These are phyloP conservation scores for Polyodon spathula DNA, from an alignment of 2,113 vertebrate genomes.

Conservation along the genomic window DNA sequence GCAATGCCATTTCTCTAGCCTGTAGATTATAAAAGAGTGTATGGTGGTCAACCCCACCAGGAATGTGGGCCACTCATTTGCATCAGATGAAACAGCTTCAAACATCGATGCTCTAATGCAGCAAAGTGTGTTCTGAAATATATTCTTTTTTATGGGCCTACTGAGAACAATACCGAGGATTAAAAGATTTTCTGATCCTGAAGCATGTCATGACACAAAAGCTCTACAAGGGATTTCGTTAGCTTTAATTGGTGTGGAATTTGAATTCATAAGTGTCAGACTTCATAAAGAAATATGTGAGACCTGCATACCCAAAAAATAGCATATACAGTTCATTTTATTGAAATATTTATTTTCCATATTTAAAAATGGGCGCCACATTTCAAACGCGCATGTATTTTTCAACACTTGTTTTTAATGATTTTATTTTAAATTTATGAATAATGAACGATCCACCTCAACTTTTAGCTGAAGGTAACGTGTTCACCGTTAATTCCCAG, in stretches of 20 bases:
- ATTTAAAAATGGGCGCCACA: no score
- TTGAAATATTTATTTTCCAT: no score
- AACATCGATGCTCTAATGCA: conserved; percentile 26
- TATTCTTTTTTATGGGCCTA: conserved; percentile 8
- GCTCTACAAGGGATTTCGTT: conserved; percentile 45
- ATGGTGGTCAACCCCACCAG: conserved; percentile 28
- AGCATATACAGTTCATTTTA: no score
- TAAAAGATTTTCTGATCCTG: conserved; percentile 45
- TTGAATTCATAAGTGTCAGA: conserved; percentile 9
- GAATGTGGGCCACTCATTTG: conserved; percentile 40
- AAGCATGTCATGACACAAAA: conserved; percentile 39
- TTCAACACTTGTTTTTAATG: no score
- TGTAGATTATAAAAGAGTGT: conserved; percentile 38
- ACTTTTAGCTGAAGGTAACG: no score
- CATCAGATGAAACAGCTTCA: conserved; percentile 33
- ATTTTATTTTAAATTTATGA: no score
- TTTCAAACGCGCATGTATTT: no score
- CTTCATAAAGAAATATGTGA: not conserved
- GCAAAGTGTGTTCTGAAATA: conserved; percentile 29
- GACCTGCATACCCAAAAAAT: no score
- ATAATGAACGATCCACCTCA: no score
- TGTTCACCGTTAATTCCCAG: no score
- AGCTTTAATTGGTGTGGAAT: conserved; percentile 28
- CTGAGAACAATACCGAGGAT: conserved; percentile 35
- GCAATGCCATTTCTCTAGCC: conserved; percentile 39